Evolutionary conservation across 37 sponge, comb jelly and placozoan genomes (phyloP).

Genomic region (Halichondria panicea): DNA sequence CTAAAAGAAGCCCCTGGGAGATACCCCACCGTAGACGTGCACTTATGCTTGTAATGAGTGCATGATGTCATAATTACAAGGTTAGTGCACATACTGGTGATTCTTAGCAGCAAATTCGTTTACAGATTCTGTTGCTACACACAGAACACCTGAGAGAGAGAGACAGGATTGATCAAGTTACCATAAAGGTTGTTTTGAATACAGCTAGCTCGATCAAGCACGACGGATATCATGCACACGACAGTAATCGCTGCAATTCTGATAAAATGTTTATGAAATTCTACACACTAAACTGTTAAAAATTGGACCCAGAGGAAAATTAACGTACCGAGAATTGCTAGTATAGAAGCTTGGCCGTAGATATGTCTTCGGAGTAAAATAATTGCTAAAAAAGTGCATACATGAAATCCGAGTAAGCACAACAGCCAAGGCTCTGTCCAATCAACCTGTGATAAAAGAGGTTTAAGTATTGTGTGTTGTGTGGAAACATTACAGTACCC

Average conservation of each 20-base stretch:
- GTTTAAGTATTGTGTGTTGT: neutral
- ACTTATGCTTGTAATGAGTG: neutral
- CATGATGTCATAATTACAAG: neutral
- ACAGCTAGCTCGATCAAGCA: neutral
- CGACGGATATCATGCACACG: neutral
- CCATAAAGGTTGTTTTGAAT: neutral
- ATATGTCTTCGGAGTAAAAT: conserved; percentile 9
- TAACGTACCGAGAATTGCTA: conserved; percentile 34
- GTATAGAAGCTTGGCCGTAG: conserved; percentile 35
- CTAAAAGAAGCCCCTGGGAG: too few species aligned
- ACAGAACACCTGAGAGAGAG: conserved; percentile 18
- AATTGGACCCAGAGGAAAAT: neutral
- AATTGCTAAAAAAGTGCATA: conserved; percentile 11
- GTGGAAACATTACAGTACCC: neutral
- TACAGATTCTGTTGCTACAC: conserved; percentile 32
- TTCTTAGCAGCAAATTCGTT: conserved; percentile 56
- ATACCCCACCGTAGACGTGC: neutral
- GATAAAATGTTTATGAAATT: neutral
- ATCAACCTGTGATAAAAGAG: conserved; percentile 36
- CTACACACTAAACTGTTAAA: neutral
- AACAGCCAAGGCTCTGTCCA: conserved; percentile 68
- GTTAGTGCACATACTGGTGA: conserved; percentile 20
- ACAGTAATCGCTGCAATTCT: too few species aligned
- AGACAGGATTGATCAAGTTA: neutral
- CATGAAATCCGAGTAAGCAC: conserved; percentile 37